Base-by-base conservation (phyloP, 1,140 invertebrate species). In the Pogonomyrmex barbatus region DNA sequence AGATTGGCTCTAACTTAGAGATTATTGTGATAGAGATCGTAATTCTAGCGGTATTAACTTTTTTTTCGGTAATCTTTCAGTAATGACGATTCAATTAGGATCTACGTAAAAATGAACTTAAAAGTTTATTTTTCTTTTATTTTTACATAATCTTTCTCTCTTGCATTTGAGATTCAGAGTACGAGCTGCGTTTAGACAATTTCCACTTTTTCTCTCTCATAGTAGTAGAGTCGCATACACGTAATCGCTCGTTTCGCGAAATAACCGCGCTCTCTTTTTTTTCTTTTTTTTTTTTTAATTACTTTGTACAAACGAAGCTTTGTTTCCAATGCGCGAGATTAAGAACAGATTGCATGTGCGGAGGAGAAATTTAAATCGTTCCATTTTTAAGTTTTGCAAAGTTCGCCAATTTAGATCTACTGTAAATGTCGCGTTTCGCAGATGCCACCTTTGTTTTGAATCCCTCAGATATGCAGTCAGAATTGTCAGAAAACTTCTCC, bases 41-140 rank as follows among this genome's bases (percentile, higher is more conserved):
- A 24, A 30, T 58, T 56, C 52, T 17, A 30, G 8, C 6, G 30
- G 4, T n/a, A 45, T 30, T 5, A 63, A 36, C 14, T 67, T 67
- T 36, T 24, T 24, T 24, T 24, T 24, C 24, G 24, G 36, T 39
- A 39, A 1, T 9, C 9, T 12, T 54, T 14, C 17, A 30, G 45
- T 83, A 83, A 83, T 62, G 33, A n/a, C 68, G 42, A 83, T 83
- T 83, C 75, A 83, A 75, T 83, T 83, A 75, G 68, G 54, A 75
- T 83, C 54, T 71, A 39, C 24, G 33, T 56, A 54, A 81, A 81
- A 36, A 42, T 52, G 36, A 75, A 42, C 24, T 73, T 62, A 50
- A 12, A 12, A 30, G 65, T 30, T 17, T 75, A 82, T 45, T 82
- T 73, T 73, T 50, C 17, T 73, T 73, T 50, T 12, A 5, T 30